Evolutionary conservation across 1,140 invertebrate species (phyloP), one percentile per base, ranked within the genome.

Genomic region (Radopholus similis): DNA sequence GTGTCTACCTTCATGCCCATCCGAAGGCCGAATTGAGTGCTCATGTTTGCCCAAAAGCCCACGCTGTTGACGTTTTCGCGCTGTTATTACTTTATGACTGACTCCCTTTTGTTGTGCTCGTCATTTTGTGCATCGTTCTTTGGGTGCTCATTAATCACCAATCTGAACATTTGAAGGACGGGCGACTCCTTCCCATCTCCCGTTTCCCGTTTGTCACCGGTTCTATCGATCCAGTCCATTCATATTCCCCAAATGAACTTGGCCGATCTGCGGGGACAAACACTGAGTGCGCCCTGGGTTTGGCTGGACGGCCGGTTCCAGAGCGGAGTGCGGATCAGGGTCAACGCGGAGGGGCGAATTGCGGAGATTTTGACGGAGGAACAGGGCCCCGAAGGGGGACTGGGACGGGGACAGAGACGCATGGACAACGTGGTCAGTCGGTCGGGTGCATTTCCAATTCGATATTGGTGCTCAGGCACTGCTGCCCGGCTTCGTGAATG

Each of bases 401-500:
- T 9, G 21, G 21, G 18, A n/a, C n/a, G n/a, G 38, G 18, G 4
- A 57, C 40, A 44, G 8, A 28, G 18, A 4, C 28, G 11, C 40
- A 26, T 62, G 59, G 38, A 47, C 47, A 51, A 15, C n/a, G 4
- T 26, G 47, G 47, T 23, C 23, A 26, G 18, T 51, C 3, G 26
- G 21, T 21, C 13, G 28, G 6, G 34, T 32, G 5, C 13, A 34
- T 30, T 56, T 56, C 38, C 34, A 58, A 5, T 18, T 38, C 44
- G 23, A 44, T 15, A 59, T 42, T 23, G 13, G 15, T 11, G 64
- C 55, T 30, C 55, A 76, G 73, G 69, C 71, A 5, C 28, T 79
- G 11, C 15, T 82, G 4, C 78, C 78, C 5, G 78, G 78, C 28
- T 81, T 81, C 66, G 65, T 81, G 2, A 82, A 80, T 62, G 67